Evolutionary conservation across 1,140 invertebrate species (phyloP).

Genomic region (Globodera rostochiensis): DNA sequence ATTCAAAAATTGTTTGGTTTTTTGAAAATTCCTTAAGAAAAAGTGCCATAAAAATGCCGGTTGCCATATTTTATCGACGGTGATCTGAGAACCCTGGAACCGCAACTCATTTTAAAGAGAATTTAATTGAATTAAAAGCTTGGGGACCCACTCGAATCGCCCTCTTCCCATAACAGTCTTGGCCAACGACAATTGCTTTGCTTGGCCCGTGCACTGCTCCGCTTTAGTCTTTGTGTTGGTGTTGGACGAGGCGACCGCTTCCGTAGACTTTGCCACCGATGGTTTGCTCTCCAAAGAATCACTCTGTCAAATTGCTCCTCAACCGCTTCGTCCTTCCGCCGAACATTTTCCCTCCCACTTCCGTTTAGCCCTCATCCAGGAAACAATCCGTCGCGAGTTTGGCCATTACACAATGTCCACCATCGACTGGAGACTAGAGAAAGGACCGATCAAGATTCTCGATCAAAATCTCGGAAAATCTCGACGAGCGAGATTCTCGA

Average conservation of each 20-base stretch:
- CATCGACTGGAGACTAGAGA: conserved; percentile 61
- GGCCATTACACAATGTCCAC: conserved; percentile 67
- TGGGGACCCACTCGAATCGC: too few species aligned
- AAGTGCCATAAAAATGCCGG: too few species aligned
- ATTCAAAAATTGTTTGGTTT: too few species aligned
- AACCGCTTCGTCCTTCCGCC: too few species aligned
- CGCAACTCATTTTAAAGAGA: too few species aligned
- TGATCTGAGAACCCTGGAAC: too few species aligned
- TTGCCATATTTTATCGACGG: rapidly evolving
- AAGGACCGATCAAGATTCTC: too few species aligned
- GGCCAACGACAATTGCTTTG: conserved; percentile 71
- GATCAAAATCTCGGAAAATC: too few species aligned
- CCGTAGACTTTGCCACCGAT: conserved; percentile 70
- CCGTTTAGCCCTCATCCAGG: conserved; percentile 65
- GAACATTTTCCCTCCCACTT: background rate
- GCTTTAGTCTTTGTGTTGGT: conserved; percentile 68
- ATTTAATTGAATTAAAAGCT: too few species aligned
- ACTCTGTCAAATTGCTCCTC: too few species aligned
- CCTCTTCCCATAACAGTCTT: conserved; percentile 64
- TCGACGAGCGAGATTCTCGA: too few species aligned
- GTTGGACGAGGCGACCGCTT: conserved; percentile 69
- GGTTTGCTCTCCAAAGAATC: background rate
- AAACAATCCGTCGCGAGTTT: conserved; percentile 68
- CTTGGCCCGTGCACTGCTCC: conserved; percentile 70
- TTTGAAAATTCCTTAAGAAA: too few species aligned